Evolutionary conservation across 2,888 invertebrate genomes (phyloP).

Genomic region (Calliopum simillimum): DNA sequence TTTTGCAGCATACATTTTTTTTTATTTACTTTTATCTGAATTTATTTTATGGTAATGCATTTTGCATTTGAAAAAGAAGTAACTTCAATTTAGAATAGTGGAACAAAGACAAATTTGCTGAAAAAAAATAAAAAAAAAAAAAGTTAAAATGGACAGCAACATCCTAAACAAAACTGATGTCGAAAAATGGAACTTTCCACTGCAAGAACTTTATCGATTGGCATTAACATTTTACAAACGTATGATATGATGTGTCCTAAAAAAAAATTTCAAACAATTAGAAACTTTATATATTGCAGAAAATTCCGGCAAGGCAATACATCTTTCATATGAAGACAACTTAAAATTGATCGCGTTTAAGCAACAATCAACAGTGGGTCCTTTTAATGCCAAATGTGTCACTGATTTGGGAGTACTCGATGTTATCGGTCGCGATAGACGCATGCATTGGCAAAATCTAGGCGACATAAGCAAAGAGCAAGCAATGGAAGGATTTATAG

Average conservation of each 20-base stretch:
- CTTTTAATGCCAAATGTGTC: slow-evolving; percentile 77
- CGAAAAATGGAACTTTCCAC: slow-evolving; percentile 76
- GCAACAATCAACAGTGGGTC: slow-evolving; percentile 90
- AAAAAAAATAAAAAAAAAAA: slow-evolving; percentile 9
- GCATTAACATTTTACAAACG: slow-evolving; percentile 95
- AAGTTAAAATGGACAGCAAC: slow-evolving; percentile 5
- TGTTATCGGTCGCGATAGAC: slow-evolving; percentile 92
- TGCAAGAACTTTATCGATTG: slow-evolving; percentile 87
- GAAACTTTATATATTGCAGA: slow-evolving; percentile 71
- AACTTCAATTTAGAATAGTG: no score
- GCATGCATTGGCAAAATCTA: slow-evolving; percentile 93
- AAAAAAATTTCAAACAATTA: not conserved
- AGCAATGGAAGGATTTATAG: slow-evolving; percentile 93
- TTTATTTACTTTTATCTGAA: no score
- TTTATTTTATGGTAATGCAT: no score
- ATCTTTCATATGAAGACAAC: slow-evolving; percentile 93
- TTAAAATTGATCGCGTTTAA: slow-evolving; percentile 91
- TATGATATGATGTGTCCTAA: slow-evolving; percentile 64
- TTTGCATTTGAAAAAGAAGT: no score
- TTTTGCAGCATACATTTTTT: no score
- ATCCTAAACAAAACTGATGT: slow-evolving; percentile 40
- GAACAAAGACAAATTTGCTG: no score
- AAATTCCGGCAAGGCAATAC: slow-evolving; percentile 97
- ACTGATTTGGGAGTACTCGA: slow-evolving; percentile 92
- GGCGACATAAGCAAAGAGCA: slow-evolving; percentile 87